These are phyloP conservation scores for Zelostemma sp. DNA, from an alignment of 1,140 invertebrate species.

Conservation along the genomic window DNA sequence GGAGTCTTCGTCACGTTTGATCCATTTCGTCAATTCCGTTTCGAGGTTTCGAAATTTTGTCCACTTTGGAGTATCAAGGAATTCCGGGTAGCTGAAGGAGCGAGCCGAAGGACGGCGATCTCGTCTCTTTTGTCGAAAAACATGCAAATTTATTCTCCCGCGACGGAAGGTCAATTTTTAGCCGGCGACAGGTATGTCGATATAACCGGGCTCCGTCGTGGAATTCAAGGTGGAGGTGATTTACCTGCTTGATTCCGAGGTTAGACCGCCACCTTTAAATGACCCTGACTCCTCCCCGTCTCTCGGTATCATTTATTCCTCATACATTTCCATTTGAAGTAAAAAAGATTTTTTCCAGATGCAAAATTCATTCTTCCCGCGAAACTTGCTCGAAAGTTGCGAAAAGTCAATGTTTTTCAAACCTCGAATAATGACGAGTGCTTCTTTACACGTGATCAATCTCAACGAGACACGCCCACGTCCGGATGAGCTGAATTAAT, in stretches of 20 bases:
- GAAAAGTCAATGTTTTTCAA: too few relatives aligned
- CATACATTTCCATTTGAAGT: too few relatives aligned
- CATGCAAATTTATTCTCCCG: slow-evolving; percentile 55
- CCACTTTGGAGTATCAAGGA: slow-evolving; percentile 14
- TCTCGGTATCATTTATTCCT: slow-evolving; percentile 23
- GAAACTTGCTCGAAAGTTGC: too few relatives aligned
- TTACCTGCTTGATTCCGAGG: slow-evolving; percentile 58
- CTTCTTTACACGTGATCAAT: slow-evolving; percentile 41
- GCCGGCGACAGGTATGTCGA: slow-evolving; percentile 38
- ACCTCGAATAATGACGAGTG: slow-evolving; percentile 5
- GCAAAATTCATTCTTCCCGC: too few relatives aligned
- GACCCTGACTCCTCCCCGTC: slow-evolving; percentile 44
- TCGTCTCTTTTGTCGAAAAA: slow-evolving; percentile 59
- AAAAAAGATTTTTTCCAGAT: too few relatives aligned
- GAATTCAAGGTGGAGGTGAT: slow-evolving; percentile 60
- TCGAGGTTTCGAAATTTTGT: background rate
- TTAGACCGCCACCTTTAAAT: slow-evolving; percentile 46
- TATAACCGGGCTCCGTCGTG: slow-evolving; percentile 35
- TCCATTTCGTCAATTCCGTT: background rate
- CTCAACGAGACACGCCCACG: slow-evolving; percentile 41
- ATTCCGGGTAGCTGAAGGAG: slow-evolving; percentile 51
- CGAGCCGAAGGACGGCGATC: slow-evolving; percentile 57
- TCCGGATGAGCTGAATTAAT: slow-evolving; percentile 59
- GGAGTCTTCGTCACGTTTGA: too few relatives aligned
- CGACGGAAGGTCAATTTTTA: slow-evolving; percentile 54